These are phyloP conservation scores for Paedocypris sp. DNA, from an alignment of 2,113 vertebrate species.

Conservation along the genomic window DNA sequence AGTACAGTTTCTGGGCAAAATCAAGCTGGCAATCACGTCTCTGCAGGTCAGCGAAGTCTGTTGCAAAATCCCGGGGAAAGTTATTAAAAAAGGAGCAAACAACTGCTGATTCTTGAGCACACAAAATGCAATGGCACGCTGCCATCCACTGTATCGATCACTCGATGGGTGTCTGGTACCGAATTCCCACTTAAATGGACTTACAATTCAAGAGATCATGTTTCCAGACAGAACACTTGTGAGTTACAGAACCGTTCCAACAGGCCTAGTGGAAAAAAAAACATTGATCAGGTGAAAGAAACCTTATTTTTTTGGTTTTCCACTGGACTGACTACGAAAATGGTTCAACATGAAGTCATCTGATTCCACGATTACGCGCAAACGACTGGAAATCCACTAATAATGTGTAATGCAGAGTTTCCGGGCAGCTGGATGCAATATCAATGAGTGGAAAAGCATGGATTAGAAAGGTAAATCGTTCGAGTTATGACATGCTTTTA, in stretches of 20 bases:
- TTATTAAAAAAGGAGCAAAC: neutral
- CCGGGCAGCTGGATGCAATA: no score
- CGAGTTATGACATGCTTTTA: no score
- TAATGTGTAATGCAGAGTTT: no score
- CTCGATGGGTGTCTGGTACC: neutral
- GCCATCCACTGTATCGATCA: neutral
- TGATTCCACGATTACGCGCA: neutral
- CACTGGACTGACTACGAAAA: neutral
- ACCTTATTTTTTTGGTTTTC: neutral
- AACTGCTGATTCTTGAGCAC: neutral
- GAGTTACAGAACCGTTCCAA: constrained; percentile 5
- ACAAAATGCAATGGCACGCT: neutral
- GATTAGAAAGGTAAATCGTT: no score
- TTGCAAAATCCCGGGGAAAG: neutral
- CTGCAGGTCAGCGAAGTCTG: neutral
- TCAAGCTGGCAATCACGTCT: neutral
- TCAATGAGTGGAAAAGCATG: no score
- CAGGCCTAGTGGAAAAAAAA: neutral
- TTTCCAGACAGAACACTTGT: constrained; percentile 12
- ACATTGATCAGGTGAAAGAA: neutral
- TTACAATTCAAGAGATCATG: neutral
- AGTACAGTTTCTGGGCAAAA: neutral
- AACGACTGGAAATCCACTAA: neutral
- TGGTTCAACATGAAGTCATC: neutral
- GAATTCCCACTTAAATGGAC: neutral